A percentile compares a stretch with the other conserved stretches of the same genome.
Conservation (phyloP, 2,888 invertebrate species). For the Psococerastis gibbosa region DNA sequence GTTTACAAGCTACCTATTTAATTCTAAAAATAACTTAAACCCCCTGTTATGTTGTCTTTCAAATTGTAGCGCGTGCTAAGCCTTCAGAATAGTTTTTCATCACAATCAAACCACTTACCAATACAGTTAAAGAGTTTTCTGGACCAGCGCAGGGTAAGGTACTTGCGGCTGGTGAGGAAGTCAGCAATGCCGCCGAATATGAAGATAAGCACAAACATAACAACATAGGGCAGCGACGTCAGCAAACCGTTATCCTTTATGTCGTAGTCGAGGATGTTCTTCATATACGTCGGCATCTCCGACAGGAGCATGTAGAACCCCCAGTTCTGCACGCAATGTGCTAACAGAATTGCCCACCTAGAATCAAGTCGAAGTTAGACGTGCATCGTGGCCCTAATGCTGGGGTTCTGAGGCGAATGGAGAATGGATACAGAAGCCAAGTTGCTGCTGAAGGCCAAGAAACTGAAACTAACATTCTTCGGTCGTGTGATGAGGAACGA, state of each 20-base stretch:
- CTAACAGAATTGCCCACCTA: neutral
- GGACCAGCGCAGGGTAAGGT: neutral
- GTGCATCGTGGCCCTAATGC: no score
- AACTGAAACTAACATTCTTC: no score
- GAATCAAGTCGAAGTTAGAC: no score
- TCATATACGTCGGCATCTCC: neutral
- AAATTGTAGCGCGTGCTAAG: no score
- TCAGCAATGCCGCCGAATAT: neutral
- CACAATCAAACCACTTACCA: neutral
- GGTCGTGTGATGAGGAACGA: no score
- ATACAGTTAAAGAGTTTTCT: neutral
- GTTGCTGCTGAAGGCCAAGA: no score
- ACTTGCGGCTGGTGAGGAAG: neutral
- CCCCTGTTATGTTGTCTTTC: no score
- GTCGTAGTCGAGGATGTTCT: neutral
- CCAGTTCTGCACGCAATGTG: neutral
- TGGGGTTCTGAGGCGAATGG: no score
- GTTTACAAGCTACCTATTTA: no score
- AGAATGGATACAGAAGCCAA: no score
- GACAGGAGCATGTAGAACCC: neutral
- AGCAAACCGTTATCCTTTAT: neutral
- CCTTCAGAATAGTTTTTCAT: no score
- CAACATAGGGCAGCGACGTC: neutral
- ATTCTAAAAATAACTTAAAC: no score
- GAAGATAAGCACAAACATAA: neutral